Evolutionary conservation across 2,113 vertebrate species (phyloP).

Genomic region (Xenopus laevis): DNA sequence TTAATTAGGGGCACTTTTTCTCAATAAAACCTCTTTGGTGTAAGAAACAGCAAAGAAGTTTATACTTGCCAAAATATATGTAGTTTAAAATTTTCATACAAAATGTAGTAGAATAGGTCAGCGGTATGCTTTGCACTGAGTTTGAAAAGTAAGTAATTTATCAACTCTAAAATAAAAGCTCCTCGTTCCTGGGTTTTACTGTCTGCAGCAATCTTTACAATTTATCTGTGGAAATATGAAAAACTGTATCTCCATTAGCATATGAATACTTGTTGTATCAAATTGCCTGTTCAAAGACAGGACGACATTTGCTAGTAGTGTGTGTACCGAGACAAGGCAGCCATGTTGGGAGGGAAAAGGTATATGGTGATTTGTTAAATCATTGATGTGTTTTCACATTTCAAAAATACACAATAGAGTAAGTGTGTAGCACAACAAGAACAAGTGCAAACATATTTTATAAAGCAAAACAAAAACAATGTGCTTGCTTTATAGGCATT

Average conservation of each 20-base stretch:
- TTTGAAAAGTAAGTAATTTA: conserved; percentile 73
- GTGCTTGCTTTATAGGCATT: background rate
- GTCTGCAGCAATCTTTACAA: conserved; percentile 71
- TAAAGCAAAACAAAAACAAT: background rate
- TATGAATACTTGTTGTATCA: conserved; percentile 91
- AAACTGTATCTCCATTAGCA: conserved; percentile 85
- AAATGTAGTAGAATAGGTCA: conserved; percentile 59
- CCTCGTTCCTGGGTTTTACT: conserved; percentile 68
- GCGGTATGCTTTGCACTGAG: conserved; percentile 57
- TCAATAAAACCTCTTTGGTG: no score
- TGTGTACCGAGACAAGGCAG: conserved; percentile 73
- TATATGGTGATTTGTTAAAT: conserved; percentile 57
- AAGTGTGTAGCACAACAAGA: background rate
- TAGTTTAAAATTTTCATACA: conserved; percentile 58
- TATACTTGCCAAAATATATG: conserved; percentile 42
- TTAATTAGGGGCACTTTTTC: background rate
- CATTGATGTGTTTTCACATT: conserved; percentile 51
- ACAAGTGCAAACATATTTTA: no score
- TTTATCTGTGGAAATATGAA: conserved; percentile 76
- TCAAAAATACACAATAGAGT: conserved; percentile 18
- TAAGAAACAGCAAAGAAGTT: background rate
- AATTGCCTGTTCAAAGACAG: conserved; percentile 87
- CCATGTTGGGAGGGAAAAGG: conserved; percentile 64
- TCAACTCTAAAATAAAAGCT: conserved; percentile 69
- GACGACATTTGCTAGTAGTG: conserved; percentile 79